Evolutionary conservation across 2,888 invertebrate species (phyloP), one percentile per base, ranked within the genome.

Genomic region (Pristionchus fissidentatus): DNA sequence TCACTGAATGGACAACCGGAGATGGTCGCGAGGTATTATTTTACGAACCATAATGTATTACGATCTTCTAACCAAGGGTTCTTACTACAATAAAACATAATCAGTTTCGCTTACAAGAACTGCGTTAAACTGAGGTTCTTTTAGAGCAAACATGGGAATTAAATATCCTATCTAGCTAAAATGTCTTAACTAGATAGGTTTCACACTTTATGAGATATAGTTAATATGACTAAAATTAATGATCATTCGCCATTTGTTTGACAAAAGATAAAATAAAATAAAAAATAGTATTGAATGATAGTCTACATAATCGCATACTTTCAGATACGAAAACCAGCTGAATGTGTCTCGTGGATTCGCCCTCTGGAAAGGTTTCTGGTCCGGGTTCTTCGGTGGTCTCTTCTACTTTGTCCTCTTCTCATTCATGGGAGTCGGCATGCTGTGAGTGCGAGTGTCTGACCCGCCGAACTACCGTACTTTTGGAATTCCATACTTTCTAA

Each of bases 1-100:
- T 89, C 90, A 8, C 88, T 89, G 81, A 90, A 90, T 82, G 90
- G 89, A 55, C 90, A 90, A 82, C 84, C 86, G 32, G 87, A 87
- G 52, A 89, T 89, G 87, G 87, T 89, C 1, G 85, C 84, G 26
- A 85, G 87, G 86, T 88, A 70, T 19, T 84, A 57, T 26, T 55
- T 13, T 43, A 19, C 1, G 13, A 41, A 66, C 13, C 1, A 38
- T 66, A 26, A 3, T 38, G 13, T 7, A 29, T 4, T 26, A 57
- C 3, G 35, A 35, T 10, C 13, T 49, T 49, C 19, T 19, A 49
- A 19, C 49, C 10, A 49, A 49, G 10, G 10, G 49, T 49, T n/a
- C n/a, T n/a, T n/a, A n/a, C n/a, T n/a, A n/a, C n/a, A n/a, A n/a
- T n/a, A n/a, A n/a, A n/a, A n/a, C n/a, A n/a, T n/a, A n/a, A n/a